phyloP scores from a whole-genome alignment of 2,113 vertebrate species.

The Eubucco bourcierii region DNA sequence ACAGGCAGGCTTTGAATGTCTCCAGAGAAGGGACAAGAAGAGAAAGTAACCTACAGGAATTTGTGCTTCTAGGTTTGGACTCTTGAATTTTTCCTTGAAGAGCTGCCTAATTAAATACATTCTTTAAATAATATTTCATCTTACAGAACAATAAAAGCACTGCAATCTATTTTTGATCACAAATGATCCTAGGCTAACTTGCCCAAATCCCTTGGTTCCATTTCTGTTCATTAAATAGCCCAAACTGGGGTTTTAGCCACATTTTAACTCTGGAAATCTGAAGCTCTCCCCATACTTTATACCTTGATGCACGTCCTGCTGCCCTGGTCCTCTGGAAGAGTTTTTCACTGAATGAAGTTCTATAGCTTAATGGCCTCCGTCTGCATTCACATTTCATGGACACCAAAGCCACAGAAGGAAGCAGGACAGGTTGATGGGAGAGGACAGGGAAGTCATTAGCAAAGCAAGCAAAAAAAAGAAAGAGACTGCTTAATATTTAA shows the following conservation, averaged over 20 bases:
- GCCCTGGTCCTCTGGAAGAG: slow-evolving; percentile 91
- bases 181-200: neutral
- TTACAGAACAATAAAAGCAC: neutral
- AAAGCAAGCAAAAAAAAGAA: slow-evolving; percentile 68
- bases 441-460: slow-evolving; percentile 77
- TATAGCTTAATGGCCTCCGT: slow-evolving; percentile 91
- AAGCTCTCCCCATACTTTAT: slow-evolving; percentile 48
- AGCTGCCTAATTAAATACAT: neutral
- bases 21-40: too few relatives aligned
- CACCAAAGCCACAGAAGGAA: slow-evolving; percentile 73
- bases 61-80: neutral
- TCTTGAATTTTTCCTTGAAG: neutral
- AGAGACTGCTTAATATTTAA: slow-evolving; percentile 46
- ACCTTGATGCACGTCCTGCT: slow-evolving; percentile 90
- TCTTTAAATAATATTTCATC: neutral
- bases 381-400: slow-evolving; percentile 76
- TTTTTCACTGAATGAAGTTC: slow-evolving; percentile 88
- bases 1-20: too few relatives aligned
- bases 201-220: neutral
- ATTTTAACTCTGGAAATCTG: neutral
- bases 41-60: neutral
- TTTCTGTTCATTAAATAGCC: neutral
- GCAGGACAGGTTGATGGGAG: slow-evolving; percentile 57
- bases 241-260: neutral
- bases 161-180: neutral